Evolutionary conservation across 1,140 invertebrate genomes (phyloP).

Genomic region (Leptopilina clavipes): DNA sequence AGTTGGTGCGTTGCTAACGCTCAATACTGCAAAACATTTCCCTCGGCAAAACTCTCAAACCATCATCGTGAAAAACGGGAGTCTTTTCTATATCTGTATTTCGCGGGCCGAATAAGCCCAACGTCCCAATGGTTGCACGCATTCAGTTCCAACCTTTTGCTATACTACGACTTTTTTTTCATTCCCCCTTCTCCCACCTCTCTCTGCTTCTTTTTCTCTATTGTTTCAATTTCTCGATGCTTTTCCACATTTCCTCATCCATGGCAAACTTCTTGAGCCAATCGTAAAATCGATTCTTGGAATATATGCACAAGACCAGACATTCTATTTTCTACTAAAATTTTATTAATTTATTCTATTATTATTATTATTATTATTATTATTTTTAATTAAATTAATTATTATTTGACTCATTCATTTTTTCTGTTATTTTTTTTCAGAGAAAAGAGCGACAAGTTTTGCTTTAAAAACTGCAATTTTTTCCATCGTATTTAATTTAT

Average conservation of each 20-base stretch:
- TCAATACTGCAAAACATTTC: conserved; percentile 64
- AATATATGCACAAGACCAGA: not conserved
- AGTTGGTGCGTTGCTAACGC: conserved; percentile 42
- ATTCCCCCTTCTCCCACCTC: not conserved
- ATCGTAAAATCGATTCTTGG: not conserved
- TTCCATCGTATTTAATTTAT: too few species aligned
- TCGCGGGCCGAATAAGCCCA: conserved; percentile 40
- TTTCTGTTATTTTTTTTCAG: too few species aligned
- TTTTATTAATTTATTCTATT: too few species aligned
- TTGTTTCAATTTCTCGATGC: too few species aligned
- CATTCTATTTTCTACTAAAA: too few species aligned
- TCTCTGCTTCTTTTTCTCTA: too few species aligned
- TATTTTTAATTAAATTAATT: too few species aligned
- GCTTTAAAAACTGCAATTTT: too few species aligned
- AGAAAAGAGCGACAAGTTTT: too few species aligned
- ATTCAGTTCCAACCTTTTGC: conserved; percentile 43
- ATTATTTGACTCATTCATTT: too few species aligned
- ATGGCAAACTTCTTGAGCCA: not conserved
- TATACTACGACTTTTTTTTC: conserved; percentile 39
- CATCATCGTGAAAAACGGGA: conserved; percentile 23
- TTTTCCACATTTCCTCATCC: not conserved
- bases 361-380: too few species aligned
- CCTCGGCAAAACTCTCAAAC: too few species aligned
- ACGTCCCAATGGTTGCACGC: conserved; percentile 37
- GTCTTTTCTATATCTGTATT: conserved; percentile 48